Evolutionary conservation across 2,888 invertebrate species (phyloP), one percentile per base, ranked within the genome.

Genomic region (Macrosoma leucophasiata): DNA sequence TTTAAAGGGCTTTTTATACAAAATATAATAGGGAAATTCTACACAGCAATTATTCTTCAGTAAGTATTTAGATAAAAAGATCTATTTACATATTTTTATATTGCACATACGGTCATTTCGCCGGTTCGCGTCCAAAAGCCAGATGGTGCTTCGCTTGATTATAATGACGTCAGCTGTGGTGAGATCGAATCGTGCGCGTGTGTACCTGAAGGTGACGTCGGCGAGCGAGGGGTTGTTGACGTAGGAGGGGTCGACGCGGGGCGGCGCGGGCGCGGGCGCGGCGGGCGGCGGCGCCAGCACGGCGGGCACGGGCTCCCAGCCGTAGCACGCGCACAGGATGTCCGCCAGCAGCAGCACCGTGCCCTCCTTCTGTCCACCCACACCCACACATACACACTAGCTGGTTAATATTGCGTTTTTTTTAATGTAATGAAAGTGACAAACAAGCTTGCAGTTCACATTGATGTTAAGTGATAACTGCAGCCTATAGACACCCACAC

Each of bases 181-280:
- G 15, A 25, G n/a, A 4, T 25, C 10, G 4, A 19, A 29, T 11
- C 4, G 45, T 74, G 74, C 75, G n/a, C n/a, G n/a, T n/a, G n/a
- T n/a, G n/a, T 52, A 88, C 88, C 88, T 85, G 71, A 96, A 96
- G 34, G 95, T 95, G 14, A 96, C 95, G 65, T 96, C 96, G 52
- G 95, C 95, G 19, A 96, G 85, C 58, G 95, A 95, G 0, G 95
- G 94, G 78, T 96, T 96, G 82, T 96, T 97, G 45, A 97, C 95
- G 76, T 95, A 97, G 60, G 94, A 92, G 0, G 95, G 94, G 78
- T 97, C 96, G 50, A 96, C 95, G 39, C 95, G 85, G 0, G 95
- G 92, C 1, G 88, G 85, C 4, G 88, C 81, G 91, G 88, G 14
- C 90, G 78, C 3, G 62, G 52, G 12, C 88, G 87, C 19, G 88